Evolutionary conservation across 2,113 vertebrate genomes (phyloP), one percentile per base, ranked within the genome.

Genomic region (Dasyornis broadbenti): DNA sequence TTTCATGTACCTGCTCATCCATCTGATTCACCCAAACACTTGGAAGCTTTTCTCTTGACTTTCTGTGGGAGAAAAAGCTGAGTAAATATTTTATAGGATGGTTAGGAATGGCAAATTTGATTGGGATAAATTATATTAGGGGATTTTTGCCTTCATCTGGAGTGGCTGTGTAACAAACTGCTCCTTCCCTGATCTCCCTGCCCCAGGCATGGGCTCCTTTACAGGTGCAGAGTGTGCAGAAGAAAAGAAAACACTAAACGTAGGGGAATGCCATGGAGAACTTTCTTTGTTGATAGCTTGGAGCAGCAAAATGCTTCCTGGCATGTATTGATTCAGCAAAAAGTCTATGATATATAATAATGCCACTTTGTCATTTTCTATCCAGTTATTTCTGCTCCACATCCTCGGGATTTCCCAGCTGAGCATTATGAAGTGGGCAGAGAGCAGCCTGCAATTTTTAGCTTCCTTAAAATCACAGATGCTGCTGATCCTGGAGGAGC

Each of bases 351-450:
- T 91, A 20, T 19, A 11, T 82, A 82, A 87, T 79, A 64, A 93
- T 40, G 78, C 40, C 39, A 44, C 47, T 82, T 84, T 21, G 70
- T 75, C 78, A n/a, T 84, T 84, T 92, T 78, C 30, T 68, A 60
- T 64, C 73, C 39, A 37, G 56, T 94, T 84, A 66, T 47, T 91
- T 87, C 90, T 82, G 60, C 57, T 93, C 81, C 53, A 31, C 33
- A 11, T 31, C 84, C 60, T 37, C 52, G 73, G 87, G 87, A 23
- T 89, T 88, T 75, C 78, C 90, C 87, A 85, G 81, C 47, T 44
- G 81, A 81, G 77, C 1, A 0, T 37, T 37, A 18, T 4, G 42
- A 66, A 70, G 77, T 18, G 60, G 44, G 39, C 27, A 78, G 37
- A 35, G 65, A 56, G 22, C 28, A 89, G 65, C 31, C 30, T 47